Base-by-base conservation (phyloP, 2,797 vertebrate genomes). In the Myripristis jacobus region DNA sequence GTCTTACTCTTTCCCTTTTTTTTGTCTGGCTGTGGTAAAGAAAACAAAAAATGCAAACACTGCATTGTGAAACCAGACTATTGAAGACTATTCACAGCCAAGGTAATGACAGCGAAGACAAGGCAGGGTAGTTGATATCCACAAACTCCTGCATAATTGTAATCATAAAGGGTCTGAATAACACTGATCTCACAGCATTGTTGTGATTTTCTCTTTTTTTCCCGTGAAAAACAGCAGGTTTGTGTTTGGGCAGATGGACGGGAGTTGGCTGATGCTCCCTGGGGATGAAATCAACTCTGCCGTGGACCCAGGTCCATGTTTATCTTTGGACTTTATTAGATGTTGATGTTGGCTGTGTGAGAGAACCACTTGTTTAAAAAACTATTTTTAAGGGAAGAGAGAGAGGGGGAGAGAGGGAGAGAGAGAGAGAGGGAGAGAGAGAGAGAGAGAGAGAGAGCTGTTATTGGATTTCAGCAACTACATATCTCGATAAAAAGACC, bases 281-380 rank as follows among this genome's bases (percentile, higher is more conserved):
- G 59, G 89, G 91, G 92, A 93, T 92, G 90, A 93, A 94, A 92
- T 93, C 91, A 92, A 93, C 89, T 92, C 93, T 91, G 92, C 89
- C 87, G 89, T 86, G 78, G 91, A 93, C 87, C 87, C 74, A 87
- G 83, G 83, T 88, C 90, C 85, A 62, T 94, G 93, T 94, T 94
- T 94, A 94, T 94, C 92, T 93, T 93, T 88, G 84, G 84, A 82
- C 93, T 93, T 94, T 92, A 93, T 93, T 93, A 89, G 91, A 93
- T 93, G 93, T 94, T 94, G 92, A 93, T 94, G 89, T 94, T 94
- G 92, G 93, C 92, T 18, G 76, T 77, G 78, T 76, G 77, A 90
- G 82, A 90, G 88, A 85, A 92, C 88, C 91, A 84, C 92, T 92
- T 92, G 91, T 91, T 93, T 91, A 93, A 92, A 75, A 92, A 87